phyloP scores from a whole-genome alignment of 2,797 vertebrate species.

The Poeciliopsis turneri region DNA sequence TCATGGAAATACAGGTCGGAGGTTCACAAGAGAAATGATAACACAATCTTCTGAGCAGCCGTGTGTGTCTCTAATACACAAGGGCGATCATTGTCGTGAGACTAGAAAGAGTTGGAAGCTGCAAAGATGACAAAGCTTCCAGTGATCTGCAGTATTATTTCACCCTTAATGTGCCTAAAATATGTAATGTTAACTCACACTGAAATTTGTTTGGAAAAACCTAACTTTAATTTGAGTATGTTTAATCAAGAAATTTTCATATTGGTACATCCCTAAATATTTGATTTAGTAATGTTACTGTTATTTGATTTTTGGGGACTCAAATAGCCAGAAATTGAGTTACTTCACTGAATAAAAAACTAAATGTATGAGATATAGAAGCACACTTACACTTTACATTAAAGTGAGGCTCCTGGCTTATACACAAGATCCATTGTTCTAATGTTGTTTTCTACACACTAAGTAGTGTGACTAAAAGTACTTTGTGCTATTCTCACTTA shows the following conservation, averaged over 20 bases:
- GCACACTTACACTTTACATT: not conserved
- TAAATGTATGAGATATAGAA: not conserved
- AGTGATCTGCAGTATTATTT: not conserved
- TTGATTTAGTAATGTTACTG: not conserved
- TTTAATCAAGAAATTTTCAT: too few species aligned
- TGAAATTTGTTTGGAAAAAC: not conserved
- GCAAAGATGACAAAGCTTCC: not conserved
- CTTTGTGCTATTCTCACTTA: not conserved
- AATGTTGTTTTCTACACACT: not conserved
- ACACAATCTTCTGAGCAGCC: slow-evolving; percentile 22
- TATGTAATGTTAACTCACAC: not conserved
- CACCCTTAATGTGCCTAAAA: not conserved
- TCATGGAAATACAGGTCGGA: slow-evolving; percentile 39
- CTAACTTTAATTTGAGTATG: not conserved
- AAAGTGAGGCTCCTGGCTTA: not conserved
- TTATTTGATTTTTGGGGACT: not conserved
- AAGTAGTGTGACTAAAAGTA: not conserved
- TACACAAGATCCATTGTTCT: too few species aligned
- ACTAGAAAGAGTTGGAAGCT: not conserved
- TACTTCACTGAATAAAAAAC: not conserved
- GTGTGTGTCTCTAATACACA: not conserved
- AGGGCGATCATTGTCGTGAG: not conserved
- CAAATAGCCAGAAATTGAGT: not conserved
- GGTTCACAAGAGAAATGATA: slow-evolving; percentile 47
- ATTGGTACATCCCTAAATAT: too few species aligned